Percentiles rank a stretch among this genome's conserved stretches.
Evolutionary conservation across 2,888 invertebrate species (phyloP).

Genomic region (Alcis repandata): DNA sequence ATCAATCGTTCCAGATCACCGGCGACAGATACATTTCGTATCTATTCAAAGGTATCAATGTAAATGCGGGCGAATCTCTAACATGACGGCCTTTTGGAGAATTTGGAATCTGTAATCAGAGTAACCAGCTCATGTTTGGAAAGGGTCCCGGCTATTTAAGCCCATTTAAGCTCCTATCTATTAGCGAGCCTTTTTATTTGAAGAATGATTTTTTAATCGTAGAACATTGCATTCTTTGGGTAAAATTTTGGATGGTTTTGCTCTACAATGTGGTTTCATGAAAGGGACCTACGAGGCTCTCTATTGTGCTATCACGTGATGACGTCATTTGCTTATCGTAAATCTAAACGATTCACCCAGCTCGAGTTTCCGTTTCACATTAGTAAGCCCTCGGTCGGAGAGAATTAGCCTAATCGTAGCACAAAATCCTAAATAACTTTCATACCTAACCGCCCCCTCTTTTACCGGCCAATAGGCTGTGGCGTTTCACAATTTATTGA

Average conservation of each 20-base stretch:
- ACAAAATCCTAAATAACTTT: constrained; percentile 31
- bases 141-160: constrained; percentile 13
- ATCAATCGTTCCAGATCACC: constrained; percentile 38
- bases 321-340: constrained; percentile 74
- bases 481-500: neutral
- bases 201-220: constrained; percentile 2
- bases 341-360: constrained; percentile 69
- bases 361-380: constrained; percentile 69
- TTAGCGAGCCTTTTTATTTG: constrained; percentile 15
- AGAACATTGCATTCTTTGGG: constrained; percentile 11
- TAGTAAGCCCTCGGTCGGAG: constrained; percentile 64
- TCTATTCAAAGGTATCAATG: constrained; percentile 38
- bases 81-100: constrained; percentile 13
- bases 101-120: constrained; percentile 30
- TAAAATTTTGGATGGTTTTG: constrained; percentile 1
- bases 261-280: neutral
- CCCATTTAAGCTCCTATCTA: constrained; percentile 13
- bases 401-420: constrained; percentile 46
- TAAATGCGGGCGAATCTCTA: constrained; percentile 31
- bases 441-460: constrained; percentile 4
- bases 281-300: constrained; percentile 11
- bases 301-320: constrained; percentile 58
- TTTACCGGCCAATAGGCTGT: constrained; percentile 1
- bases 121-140: constrained; percentile 16
- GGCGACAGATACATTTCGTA: constrained; percentile 33